Conservation (phyloP, 2,888 invertebrate species). For the Eilema caniola region DNA sequence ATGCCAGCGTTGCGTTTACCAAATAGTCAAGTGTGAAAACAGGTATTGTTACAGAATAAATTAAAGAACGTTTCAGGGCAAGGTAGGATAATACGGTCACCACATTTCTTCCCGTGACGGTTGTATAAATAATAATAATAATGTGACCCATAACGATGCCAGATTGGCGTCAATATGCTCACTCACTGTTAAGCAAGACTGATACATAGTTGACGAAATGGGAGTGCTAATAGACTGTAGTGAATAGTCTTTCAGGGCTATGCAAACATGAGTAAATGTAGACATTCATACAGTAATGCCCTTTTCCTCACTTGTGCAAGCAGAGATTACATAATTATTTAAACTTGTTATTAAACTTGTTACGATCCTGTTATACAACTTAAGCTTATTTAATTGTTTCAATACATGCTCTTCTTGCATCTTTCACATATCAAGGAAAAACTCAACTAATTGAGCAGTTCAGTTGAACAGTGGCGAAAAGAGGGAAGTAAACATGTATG, state of each 20-base stretch:
- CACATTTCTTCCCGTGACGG: not conserved
- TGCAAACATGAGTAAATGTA: not conserved
- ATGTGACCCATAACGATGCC: no score
- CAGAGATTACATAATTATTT: not conserved
- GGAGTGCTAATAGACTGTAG: no score
- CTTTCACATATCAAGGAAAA: no score
- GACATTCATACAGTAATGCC: not conserved
- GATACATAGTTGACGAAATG: no score
- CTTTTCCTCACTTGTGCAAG: not conserved
- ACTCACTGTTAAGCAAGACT: not conserved
- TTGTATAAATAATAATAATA: not conserved
- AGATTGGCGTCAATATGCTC: not conserved
- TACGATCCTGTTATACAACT: no score
- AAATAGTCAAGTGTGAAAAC: not conserved
- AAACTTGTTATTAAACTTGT: no score
- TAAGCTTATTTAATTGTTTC: no score
- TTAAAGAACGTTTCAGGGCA: not conserved
- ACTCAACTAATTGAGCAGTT: no score
- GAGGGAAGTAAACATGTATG: not conserved
- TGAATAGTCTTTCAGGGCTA: not conserved
- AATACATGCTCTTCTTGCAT: no score
- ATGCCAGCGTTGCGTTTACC: not conserved
- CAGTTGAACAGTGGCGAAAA: no score
- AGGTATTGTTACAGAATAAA: constrained; percentile 1
- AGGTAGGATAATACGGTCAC: not conserved